A percentile compares a stretch with the other conserved stretches of the same genome.
These are phyloP conservation scores for Nasalis larvatus DNA, from an alignment of 2,113 vertebrate genomes.

Conservation along the genomic window DNA sequence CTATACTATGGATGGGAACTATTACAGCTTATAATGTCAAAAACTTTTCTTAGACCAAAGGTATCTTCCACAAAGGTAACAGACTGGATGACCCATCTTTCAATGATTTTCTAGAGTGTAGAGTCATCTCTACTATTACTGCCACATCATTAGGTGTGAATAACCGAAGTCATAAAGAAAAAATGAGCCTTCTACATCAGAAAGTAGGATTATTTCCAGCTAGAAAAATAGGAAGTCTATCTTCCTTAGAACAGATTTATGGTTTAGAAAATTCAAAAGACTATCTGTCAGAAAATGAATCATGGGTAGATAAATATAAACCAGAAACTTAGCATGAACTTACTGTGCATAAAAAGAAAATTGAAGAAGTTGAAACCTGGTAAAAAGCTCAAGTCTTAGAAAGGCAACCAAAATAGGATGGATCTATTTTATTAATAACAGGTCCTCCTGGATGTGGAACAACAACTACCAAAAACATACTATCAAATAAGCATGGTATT, in stretches of 20 bases:
- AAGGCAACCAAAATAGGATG: slow-evolving; percentile 84
- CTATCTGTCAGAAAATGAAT: slow-evolving; percentile 80
- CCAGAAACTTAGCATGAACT: slow-evolving; percentile 90
- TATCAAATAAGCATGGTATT: slow-evolving; percentile 87
- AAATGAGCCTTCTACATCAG: slow-evolving; percentile 46
- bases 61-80: slow-evolving; percentile 82
- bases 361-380: slow-evolving; percentile 96
- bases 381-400: slow-evolving; percentile 84
- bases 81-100: slow-evolving; percentile 90
- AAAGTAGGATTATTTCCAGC: slow-evolving; percentile 64
- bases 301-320: slow-evolving; percentile 93
- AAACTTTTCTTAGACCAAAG: slow-evolving; percentile 84
- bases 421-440: slow-evolving; percentile 90
- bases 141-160: slow-evolving; percentile 42
- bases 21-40: slow-evolving; percentile 87
- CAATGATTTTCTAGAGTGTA: slow-evolving; percentile 82
- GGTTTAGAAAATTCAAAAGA: slow-evolving; percentile 46
- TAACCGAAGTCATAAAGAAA: slow-evolving; percentile 69
- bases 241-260: slow-evolving; percentile 49
- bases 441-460: slow-evolving; percentile 96
- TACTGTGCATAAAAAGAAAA: slow-evolving; percentile 97
- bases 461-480: slow-evolving; percentile 90
- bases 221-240: slow-evolving; percentile 82
- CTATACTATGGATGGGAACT: slow-evolving; percentile 80
- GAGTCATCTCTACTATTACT: slow-evolving; percentile 23